phyloP scores from a whole-genome alignment of 2,888 invertebrate genomes.

The Suillia variegata region DNA sequence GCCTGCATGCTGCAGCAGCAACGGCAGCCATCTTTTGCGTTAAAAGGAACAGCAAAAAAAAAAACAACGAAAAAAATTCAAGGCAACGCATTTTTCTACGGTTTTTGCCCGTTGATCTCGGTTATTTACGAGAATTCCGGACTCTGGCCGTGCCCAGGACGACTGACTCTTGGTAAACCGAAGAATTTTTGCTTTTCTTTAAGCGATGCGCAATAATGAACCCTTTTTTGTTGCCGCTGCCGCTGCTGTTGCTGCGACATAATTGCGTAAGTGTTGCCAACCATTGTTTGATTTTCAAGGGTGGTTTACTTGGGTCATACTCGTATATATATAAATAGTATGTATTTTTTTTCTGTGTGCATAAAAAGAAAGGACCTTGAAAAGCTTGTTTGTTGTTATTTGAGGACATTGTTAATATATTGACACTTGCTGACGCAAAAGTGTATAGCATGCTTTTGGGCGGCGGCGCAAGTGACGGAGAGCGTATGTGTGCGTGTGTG shows the following conservation, averaged over 20 bases:
- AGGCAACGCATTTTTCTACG: too few relatives aligned
- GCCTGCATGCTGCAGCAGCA: background rate
- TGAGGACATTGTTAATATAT: constrained; percentile 8
- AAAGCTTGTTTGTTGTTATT: background rate
- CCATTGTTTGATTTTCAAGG: constrained; percentile 2
- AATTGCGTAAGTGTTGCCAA: background rate
- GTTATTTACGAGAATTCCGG: too few relatives aligned
- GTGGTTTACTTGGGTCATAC: background rate
- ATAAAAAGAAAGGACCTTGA: background rate
- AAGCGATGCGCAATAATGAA: constrained; percentile 19
- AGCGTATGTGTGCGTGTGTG: background rate
- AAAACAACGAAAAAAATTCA: background rate
- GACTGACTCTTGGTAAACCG: constrained; percentile 18
- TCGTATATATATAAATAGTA: too few relatives aligned
- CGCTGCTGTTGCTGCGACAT: background rate
- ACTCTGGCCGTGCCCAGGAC: too few relatives aligned
- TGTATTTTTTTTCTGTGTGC: background rate
- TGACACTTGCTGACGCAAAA: constrained; percentile 10
- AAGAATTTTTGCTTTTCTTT: constrained; percentile 26
- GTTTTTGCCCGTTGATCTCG: too few relatives aligned
- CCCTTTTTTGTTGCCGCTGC: constrained; percentile 20
- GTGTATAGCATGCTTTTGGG: background rate
- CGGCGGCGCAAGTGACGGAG: too few relatives aligned
- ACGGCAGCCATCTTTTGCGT: background rate
- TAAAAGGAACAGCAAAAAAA: too few relatives aligned